Evolutionary conservation across 2,797 vertebrate species (phyloP), one percentile per base, ranked within the genome.

Genomic region (Tarsius wallacei): DNA sequence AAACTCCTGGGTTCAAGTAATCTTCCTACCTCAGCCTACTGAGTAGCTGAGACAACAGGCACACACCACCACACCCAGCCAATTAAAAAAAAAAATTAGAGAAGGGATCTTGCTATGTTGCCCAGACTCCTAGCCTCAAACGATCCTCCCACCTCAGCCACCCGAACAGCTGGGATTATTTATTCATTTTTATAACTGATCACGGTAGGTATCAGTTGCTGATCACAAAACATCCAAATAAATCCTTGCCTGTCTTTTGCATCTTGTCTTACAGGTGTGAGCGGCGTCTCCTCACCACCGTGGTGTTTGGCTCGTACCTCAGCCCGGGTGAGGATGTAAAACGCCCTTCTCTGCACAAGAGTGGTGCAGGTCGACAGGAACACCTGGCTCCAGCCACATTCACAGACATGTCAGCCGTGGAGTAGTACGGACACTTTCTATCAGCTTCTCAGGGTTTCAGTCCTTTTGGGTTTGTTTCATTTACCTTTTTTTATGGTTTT

Each of bases 381-480:
- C 98, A 66, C 77, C 96, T 94, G 94, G 97, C 98, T 97, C 97
- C 98, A 93, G 94, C 98, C 90, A 96, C 96, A 21, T 94, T 98
- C 97, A 90, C 90, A 96, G 97, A 97, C 97, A 98, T 97, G 98
- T 94, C 97, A 94, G 98, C 98, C 93, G 98, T 93, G 76, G 99
- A 98, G 90, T 99, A 98, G 98, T 91, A 97, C 91, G 85, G 94
- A 96, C 87, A 12, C 94, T 73, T 96, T 82, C 94, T 97, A 96
- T 97, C 97, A 97, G 97, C 97, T 95, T 99, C 99, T 99, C 98
- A 99, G 99, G 99, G 98, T 98, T 98, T 98, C 95, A 95, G 97
- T 98, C 95, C 92, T 97, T 96, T 92, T 57, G 96, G 70, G 57
- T 93, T 96, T 96, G 73, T 89, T 91, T 94, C 92, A 77, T 82